Evolutionary conservation across 2,888 invertebrate species (phyloP), one percentile per base, ranked within the genome.

Genomic region (Arctia plantaginis): DNA sequence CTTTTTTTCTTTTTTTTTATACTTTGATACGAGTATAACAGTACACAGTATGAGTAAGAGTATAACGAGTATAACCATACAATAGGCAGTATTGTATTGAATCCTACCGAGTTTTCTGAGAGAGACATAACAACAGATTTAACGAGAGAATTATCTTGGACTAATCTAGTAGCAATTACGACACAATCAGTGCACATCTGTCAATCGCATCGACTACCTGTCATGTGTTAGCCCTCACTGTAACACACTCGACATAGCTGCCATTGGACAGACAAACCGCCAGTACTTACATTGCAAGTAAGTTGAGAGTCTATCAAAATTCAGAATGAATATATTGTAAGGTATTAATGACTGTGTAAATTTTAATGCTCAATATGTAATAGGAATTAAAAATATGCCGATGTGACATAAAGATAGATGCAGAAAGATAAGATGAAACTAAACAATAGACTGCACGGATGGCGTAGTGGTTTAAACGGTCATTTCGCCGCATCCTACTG

Each of bases 161-260:
- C 77, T 88, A 86, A 89, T 90, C 85, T 84, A 85, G 81, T 80
- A 86, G 85, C 89, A 89, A 90, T 91, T 87, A 87, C 87, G 78
- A 82, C 77, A 84, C 90, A 89, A 90, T 90, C 87, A 86, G 84
- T 75, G 85, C 83, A 83, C 90, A 90, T 91, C 90, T 90, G 90
- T 87, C 87, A 82, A 76, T 73, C 73, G 69, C 78, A 77, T 74
- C 71, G 72, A 73, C 74, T 67, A 80, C 85, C 83, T 83, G 84
- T 79, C 77, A 77, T 74, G 74, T 72, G 72, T 69, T 78, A 67
- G 71, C 69, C 73, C 66, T 78, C 75, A 69, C 44, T 67, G 65
- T 65, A 44, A 47, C 66, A 23, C 64, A 59, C 23, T 69, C 41
- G 66, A 66, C 59, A 66, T 8, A 33, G 6, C 39, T 18, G 10